A percentile compares a stretch with the other conserved stretches of the same genome.
These are phyloP conservation scores for Scortum barcoo DNA, from an alignment of 2,113 vertebrate species.

Conservation along the genomic window DNA sequence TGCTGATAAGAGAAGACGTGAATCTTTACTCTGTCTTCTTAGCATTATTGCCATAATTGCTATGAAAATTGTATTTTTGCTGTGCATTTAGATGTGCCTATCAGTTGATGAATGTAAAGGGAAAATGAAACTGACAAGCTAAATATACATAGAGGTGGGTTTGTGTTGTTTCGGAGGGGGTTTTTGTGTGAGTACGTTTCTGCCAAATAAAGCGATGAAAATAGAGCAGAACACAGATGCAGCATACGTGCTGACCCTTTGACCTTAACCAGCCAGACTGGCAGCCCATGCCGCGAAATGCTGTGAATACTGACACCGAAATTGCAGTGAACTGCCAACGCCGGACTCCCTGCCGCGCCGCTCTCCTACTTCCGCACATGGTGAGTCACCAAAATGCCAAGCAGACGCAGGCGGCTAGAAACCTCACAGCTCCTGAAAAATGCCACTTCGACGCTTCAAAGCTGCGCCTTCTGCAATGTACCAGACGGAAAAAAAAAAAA, in stretches of 20 bases:
- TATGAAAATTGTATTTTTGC: constrained; percentile 49
- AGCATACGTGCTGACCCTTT: not conserved
- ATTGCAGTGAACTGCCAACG: not conserved
- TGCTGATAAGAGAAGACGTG: constrained; percentile 48
- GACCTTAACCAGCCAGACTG: not conserved
- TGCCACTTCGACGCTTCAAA: constrained; percentile 3
- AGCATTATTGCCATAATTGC: constrained; percentile 56
- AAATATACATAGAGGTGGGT: constrained; percentile 30
- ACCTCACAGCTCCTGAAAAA: constrained; percentile 10
- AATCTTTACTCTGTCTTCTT: constrained; percentile 42
- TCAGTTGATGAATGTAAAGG: constrained; percentile 54
- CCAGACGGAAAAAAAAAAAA: constrained; percentile 9
- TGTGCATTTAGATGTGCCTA: constrained; percentile 34
- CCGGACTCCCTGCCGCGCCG: not conserved
- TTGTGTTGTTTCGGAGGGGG: not conserved
- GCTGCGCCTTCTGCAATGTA: not conserved
- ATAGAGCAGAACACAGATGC: not conserved
- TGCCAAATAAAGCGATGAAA: constrained; percentile 6
- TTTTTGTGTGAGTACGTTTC: constrained; percentile 20
- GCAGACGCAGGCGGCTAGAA: not conserved
- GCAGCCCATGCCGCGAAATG: not conserved
- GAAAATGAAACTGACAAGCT: constrained; percentile 61
- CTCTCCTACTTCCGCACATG: not conserved
- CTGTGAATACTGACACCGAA: not conserved
- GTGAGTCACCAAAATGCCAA: constrained; percentile 41